Base-by-base conservation (phyloP, 2,113 vertebrate species). In the Natator depressus region DNA sequence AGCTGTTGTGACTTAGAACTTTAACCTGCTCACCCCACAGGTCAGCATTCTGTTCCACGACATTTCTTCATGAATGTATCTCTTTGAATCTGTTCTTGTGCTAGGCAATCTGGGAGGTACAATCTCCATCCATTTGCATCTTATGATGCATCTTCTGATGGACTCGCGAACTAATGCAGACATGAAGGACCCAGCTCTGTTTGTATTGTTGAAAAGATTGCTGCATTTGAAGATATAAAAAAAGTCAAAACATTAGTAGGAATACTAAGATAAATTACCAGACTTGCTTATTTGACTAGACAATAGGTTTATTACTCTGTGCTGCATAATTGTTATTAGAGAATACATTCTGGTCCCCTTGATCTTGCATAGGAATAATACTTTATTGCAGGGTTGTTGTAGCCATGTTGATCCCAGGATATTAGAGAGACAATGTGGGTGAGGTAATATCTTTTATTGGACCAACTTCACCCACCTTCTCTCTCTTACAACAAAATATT, bases 11-110 rank as follows among this genome's bases (percentile, higher is more conserved):
- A 19, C 49, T 85, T 24, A 16, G 87, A 89, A 59, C 49, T 91
- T 55, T 6, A 11, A 10, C 53, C 82, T 50, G 1, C 0, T 0
- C 7, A 17, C 42, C 6, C 25, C 62, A 25, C 0, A 0, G 42
- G 84, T 20, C 0, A 0, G 27, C 8, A 76, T 0, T 0, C 49
- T 47, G 49, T 50, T 89, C 0, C 0, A 24, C 0, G 9, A 19
- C 55, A 5, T 0, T 0, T 42, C 1, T 0, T 62, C 19, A 51
- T 50, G 22, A 22, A 75, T 35, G 29, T 0, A 0, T 54, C 57
- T 89, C n/a, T 51, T n/a, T 69, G 35, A 69, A 69, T 69, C 62
- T 65, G 84, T 76, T 76, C 38, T 46, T 13, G 42, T 76, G 24
- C 5, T 0, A 5, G 27, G 53, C 76, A 46, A 35, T 0, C 72